Evolutionary conservation across 1,140 invertebrate species (phyloP).

Genomic region (Tetramorium alpestre): DNA sequence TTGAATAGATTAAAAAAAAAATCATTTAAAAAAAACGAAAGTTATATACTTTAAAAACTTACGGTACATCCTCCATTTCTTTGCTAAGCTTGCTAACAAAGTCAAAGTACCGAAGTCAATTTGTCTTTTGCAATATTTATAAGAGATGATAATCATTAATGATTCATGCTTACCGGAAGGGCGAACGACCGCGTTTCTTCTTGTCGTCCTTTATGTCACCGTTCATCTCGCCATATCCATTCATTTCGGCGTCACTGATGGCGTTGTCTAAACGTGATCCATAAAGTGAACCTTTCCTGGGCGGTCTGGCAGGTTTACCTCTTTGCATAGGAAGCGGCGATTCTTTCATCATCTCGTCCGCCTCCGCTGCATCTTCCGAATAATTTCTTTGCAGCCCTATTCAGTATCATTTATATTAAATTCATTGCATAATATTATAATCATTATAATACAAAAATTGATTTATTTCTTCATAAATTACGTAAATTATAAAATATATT

Average conservation of each 20-base stretch:
- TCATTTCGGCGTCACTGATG: slow-evolving; percentile 91
- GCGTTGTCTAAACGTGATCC: slow-evolving; percentile 88
- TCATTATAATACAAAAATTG: not conserved
- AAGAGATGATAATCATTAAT: not conserved
- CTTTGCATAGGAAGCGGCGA: slow-evolving; percentile 85
- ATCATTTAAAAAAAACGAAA: not conserved
- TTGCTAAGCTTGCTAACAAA: slow-evolving; percentile 82
- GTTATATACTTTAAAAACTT: slow-evolving; percentile 69
- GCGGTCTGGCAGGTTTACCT: slow-evolving; percentile 89
- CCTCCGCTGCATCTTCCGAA: slow-evolving; percentile 92
- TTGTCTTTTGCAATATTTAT: not conserved
- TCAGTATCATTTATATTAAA: not conserved
- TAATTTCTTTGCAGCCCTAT: slow-evolving; percentile 93
- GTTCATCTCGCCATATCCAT: slow-evolving; percentile 87
- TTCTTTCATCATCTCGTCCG: slow-evolving; percentile 89
- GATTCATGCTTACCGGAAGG: slow-evolving; percentile 90
- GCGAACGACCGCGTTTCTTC: slow-evolving; percentile 94
- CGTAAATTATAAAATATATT: not conserved
- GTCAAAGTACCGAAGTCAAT: slow-evolving; percentile 44
- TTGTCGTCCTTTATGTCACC: slow-evolving; percentile 90
- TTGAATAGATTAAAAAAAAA: too few species aligned
- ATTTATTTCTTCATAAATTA: not conserved
- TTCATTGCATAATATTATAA: not conserved
- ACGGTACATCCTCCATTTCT: slow-evolving; percentile 81
- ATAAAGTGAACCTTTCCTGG: slow-evolving; percentile 90